Evolutionary conservation across 2,797 vertebrate species (phyloP), one percentile per base, ranked within the genome.

Genomic region (Hippopotamyrus pictus): DNA sequence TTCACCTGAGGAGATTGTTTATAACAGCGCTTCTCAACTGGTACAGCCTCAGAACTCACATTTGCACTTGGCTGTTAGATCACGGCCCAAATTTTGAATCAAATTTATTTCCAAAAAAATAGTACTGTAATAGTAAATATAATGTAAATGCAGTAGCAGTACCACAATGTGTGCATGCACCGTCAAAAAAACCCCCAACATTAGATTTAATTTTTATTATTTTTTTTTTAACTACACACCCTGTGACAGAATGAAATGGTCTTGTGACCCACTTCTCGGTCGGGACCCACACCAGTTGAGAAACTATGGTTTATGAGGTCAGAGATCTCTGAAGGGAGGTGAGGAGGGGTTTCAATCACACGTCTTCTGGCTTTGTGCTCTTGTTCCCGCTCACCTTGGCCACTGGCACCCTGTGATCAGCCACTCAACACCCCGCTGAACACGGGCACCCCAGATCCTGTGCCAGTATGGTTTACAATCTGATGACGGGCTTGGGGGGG

Each of bases 401-500:
- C 83, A 69, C 25, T 48, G 25, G 48, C 73, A 50, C 87, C 85
- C 88, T 41, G 44, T 84, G 73, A 87, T 89, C 89, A 89, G 90
- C 87, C 90, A 89, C 76, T 53, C 84, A 22, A 69, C 14, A 41
- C 11, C 11, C 14, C 51, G 76, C 25, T 14, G 88, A 37, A 69
- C 89, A 86, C 59, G 33, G 83, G 84, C 17, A 53, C 87, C 11
- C 17, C n/a, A 69, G 85, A 89, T 85, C 69, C 69, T 53, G 73
- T 2, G 19, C 88, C 90, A 90, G 85, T 90, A 87, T 37, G 90
- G 89, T 90, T 69, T 87, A 69, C 87, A 91, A 89, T 89, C 88
- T 79, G 90, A 91, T 87, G 57, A 29, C 14, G 19, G n/a, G 87
- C 22, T 7, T 14, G n/a, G 33, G 62, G 62, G 48, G 29, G 37